Evolutionary conservation across 2,113 vertebrate genomes (phyloP), one percentile per base, ranked within the genome.

Genomic region (Osmerus eperlanus): DNA sequence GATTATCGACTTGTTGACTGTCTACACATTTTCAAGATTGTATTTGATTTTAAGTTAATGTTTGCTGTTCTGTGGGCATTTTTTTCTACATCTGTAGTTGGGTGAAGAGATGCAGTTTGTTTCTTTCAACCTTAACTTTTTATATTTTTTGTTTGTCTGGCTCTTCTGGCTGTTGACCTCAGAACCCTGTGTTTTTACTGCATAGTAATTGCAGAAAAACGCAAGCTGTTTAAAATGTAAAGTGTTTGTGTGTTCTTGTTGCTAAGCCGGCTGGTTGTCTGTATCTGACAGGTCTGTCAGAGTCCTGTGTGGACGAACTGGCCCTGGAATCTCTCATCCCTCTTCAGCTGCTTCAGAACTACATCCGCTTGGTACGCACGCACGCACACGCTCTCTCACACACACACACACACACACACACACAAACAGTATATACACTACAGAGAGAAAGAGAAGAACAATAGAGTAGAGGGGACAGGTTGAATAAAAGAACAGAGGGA

Each of bases 311-410:
- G 53, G 94, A 95, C 75, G 95, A 96, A 77, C 86, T 95, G 84
- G 93, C 94, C 61, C 94, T 98, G 0, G 87, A 95, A 59, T 95
- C 95, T 64, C 94, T 96, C 90, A 92, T 98, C 81, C 94, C 94
- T 23, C 94, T 98, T 81, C 95, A 93, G 52, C 91, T 94, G 78
- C 92, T 99, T 68, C 93, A 97, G 88, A 98, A 98, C 91, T 99
- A 96, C 82, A 91, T 97, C 71, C 92, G 96, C 83, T 92, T 98
- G 94, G 97, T 98, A 92, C 25, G 83, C 83, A 52, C 66, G 70
- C 68, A 71, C 75, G 71, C 56, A 76, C 74, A 72, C 41, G 51
- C 29, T 59, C 68, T 67, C 59, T 21, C 67, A 68, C 56, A 29
- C 67, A 64, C 36, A 56, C 53, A 47, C 60, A 63, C 23, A 60